Percentiles rank a stretch among this genome's conserved stretches.
Conservation (phyloP, 2,888 invertebrate species). For the Lamproptera curius region DNA sequence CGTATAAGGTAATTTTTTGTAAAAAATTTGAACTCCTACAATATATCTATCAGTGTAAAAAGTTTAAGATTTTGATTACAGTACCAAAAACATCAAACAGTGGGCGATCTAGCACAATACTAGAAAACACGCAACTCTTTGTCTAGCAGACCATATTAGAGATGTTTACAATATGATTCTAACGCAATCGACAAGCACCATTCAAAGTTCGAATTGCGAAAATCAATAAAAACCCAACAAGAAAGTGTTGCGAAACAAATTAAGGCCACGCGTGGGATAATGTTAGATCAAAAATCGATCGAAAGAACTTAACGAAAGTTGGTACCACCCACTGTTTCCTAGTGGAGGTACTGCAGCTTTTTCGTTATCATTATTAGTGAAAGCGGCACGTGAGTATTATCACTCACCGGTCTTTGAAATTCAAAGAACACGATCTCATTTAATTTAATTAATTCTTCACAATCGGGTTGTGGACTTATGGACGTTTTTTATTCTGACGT, state of each 20-base stretch:
- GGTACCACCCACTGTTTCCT: slow-evolving; percentile 13
- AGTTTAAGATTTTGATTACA: too few species aligned
- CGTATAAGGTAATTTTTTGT: too few species aligned
- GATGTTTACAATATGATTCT: too few species aligned
- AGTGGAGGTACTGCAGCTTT: slow-evolving; percentile 12
- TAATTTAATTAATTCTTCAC: slow-evolving; percentile 14
- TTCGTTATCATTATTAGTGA: slow-evolving; percentile 20
- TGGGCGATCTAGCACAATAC: too few species aligned
- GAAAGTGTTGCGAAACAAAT: slow-evolving; percentile 1
- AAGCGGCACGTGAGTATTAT: slow-evolving; percentile 19
- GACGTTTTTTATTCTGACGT: slow-evolving; percentile 10
- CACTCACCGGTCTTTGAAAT: slow-evolving; percentile 11
- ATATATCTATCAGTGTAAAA: too few species aligned
- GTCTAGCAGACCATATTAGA: too few species aligned
- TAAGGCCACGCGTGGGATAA: slow-evolving; percentile 12
- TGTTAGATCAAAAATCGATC: slow-evolving; percentile 3
- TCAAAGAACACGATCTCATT: slow-evolving; percentile 18
- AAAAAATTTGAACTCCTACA: too few species aligned
- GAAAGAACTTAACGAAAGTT: slow-evolving; percentile 12
- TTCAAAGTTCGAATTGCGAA: too few species aligned
- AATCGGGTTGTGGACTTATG: neutral
- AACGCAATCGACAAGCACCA: too few species aligned
- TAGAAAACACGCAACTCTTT: too few species aligned
- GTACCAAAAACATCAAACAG: too few species aligned
- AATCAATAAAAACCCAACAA: neutral